A percentile compares a stretch with the other conserved stretches of the same genome.
Evolutionary conservation across 1,140 invertebrate species (phyloP).

Genomic region (Macrotrachela quadricornifera): DNA sequence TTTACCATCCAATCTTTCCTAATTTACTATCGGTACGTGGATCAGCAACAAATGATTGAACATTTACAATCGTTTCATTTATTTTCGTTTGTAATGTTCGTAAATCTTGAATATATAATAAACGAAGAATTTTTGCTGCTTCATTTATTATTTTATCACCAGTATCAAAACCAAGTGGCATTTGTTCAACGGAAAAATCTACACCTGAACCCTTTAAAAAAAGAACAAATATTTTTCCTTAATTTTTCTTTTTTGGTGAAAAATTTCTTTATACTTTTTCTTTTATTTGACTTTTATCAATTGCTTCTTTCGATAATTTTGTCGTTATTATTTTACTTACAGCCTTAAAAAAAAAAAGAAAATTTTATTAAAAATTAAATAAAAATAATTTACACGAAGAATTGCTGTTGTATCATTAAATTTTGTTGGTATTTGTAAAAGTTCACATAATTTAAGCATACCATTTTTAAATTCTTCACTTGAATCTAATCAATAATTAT

Average conservation of each 20-base stretch:
- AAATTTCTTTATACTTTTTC: constrained; percentile 25
- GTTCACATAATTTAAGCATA: too few species aligned
- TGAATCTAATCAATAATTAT: too few species aligned
- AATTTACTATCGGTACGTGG: constrained; percentile 84
- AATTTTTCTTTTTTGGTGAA: neutral
- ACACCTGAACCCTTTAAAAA: neutral
- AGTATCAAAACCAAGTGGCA: constrained; percentile 44
- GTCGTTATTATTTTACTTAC: constrained; percentile 44
- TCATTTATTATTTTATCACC: constrained; percentile 42
- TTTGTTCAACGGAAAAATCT: constrained; percentile 38
- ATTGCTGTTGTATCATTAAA: too few species aligned
- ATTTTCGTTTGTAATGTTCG: constrained; percentile 74
- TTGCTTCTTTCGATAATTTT: constrained; percentile 41
- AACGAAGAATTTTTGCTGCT: constrained; percentile 52
- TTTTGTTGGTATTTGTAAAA: too few species aligned
- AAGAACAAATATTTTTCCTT: neutral
- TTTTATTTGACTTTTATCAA: constrained; percentile 41
- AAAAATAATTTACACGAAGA: too few species aligned
- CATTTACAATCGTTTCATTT: constrained; percentile 71
- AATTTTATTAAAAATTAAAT: too few species aligned
- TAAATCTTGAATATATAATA: constrained; percentile 72
- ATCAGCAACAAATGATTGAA: constrained; percentile 77
- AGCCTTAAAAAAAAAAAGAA: constrained; percentile 28
- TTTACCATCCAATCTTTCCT: constrained; percentile 55
- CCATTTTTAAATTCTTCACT: too few species aligned